phyloP scores from a whole-genome alignment of 2,888 invertebrate species.

The Strigamia crassipes region DNA sequence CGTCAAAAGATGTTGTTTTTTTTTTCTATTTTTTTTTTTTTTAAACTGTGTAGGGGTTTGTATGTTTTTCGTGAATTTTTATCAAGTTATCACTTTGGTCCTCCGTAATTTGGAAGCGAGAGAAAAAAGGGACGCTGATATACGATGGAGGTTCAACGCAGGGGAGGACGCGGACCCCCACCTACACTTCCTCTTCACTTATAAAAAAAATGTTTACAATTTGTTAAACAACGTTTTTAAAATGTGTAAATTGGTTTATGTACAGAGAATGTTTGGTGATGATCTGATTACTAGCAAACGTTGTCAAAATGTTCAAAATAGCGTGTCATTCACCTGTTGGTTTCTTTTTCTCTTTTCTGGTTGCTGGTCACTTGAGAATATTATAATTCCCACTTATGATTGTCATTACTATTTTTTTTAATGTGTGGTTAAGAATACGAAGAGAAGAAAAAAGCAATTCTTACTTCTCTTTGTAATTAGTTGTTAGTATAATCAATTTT shows the following conservation, averaged over 20 bases:
- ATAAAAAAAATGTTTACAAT: constrained; percentile 11
- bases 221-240: constrained; percentile 13
- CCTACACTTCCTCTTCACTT: constrained; percentile 23
- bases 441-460: not conserved
- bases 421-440: not conserved
- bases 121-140: not conserved
- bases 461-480: not conserved
- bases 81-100: not conserved
- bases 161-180: constrained; percentile 40
- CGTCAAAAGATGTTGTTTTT: not conserved
- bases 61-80: not conserved
- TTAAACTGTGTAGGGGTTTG: not conserved
- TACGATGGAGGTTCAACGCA: constrained; percentile 28
- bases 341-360: not conserved
- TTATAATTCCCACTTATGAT: constrained; percentile 14
- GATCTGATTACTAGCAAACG: no score
- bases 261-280: no score
- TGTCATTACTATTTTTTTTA: constrained; percentile 5
- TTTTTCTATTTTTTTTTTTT: not conserved
- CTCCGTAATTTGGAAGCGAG: constrained; percentile 12
- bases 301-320: not conserved
- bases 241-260: not conserved
- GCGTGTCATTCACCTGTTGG: constrained; percentile 15
- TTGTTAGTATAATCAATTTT: not conserved
- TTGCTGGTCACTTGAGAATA: constrained; percentile 21